Evolutionary conservation across 1,140 invertebrate species (phyloP).

Genomic region (Dendrolimus kikuchii): DNA sequence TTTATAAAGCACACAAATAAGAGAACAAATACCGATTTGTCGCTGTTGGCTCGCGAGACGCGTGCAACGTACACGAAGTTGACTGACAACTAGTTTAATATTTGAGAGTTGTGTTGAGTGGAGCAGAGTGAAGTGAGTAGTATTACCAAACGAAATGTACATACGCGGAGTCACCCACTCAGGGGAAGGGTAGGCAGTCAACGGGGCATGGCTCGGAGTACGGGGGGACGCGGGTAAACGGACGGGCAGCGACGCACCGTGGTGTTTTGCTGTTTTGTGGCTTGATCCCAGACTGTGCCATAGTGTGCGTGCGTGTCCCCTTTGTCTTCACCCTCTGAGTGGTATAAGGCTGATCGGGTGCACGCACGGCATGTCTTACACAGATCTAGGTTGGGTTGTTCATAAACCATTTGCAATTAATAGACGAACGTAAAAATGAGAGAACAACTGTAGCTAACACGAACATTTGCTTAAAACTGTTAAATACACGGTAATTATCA

Average conservation of each 20-base stretch:
- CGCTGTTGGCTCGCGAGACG: constrained; percentile 9
- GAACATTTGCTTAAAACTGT: too few species aligned
- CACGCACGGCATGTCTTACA: too few species aligned
- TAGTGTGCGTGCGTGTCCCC: constrained; percentile 9
- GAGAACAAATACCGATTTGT: constrained; percentile 20
- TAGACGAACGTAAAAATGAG: too few species aligned
- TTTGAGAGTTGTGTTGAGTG: constrained; percentile 4
- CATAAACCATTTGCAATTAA: too few species aligned
- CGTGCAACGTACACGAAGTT: constrained; percentile 7
- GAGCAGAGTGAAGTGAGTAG: constrained; percentile 26
- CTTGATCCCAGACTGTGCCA: constrained; percentile 17
- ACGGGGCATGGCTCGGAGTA: constrained; percentile 14
- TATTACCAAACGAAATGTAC: constrained; percentile 29
- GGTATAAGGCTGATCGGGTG: too few species aligned
- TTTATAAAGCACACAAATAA: constrained; percentile 12
- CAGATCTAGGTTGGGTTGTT: too few species aligned
- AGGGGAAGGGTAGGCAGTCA: constrained; percentile 7
- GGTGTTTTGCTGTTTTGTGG: constrained; percentile 10
- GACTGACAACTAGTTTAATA: constrained; percentile 19
- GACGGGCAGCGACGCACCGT: constrained; percentile 5
- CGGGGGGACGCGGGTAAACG: constrained; percentile 21
- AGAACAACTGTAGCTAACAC: too few species aligned
- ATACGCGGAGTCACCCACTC: constrained; percentile 16
- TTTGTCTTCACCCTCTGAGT: too few species aligned
- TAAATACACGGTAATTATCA: too few species aligned